Percentiles rank a stretch among this genome's conserved stretches.
These are phyloP conservation scores for Zoanthus sociatus DNA, from an alignment of 92 coral and sea anemone genomes.

Conservation along the genomic window DNA sequence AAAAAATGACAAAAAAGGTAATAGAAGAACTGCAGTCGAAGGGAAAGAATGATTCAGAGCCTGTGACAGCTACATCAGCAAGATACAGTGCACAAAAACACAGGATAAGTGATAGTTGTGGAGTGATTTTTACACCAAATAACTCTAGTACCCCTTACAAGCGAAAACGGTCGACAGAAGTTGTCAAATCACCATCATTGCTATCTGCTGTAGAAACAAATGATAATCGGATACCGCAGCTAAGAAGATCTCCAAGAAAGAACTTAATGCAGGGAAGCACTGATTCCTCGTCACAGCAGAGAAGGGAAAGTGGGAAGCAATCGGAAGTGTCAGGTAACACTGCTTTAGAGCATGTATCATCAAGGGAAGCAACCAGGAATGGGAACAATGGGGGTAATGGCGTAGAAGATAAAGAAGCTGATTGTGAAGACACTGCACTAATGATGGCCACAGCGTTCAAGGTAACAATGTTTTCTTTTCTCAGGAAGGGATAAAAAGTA, in stretches of 20 bases:
- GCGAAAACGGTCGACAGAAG: not conserved
- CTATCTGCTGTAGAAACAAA: not conserved
- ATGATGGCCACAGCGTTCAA: conserved; percentile 13
- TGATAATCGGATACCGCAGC: not conserved
- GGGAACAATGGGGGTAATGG: not conserved
- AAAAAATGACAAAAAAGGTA: not conserved
- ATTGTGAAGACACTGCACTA: not conserved
- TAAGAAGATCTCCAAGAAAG: not conserved
- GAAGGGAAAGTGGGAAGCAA: not conserved
- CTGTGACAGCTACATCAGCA: not conserved
- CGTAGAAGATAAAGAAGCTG: not conserved
- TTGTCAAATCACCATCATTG: not conserved
- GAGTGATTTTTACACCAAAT: not conserved
- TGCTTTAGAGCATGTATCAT: not conserved
- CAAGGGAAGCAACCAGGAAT: not conserved
- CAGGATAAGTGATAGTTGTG: not conserved
- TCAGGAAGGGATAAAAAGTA: not conserved
- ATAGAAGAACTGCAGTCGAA: not conserved
- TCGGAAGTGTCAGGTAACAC: not conserved
- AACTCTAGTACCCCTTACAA: not conserved
- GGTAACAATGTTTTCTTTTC: not conserved
- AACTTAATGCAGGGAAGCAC: not conserved
- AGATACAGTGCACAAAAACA: not conserved
- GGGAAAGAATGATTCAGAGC: not conserved
- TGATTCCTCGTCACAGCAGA: not conserved